phyloP scores from a whole-genome alignment of 2,113 vertebrate genomes.

The Thalassoma bifasciatum region DNA sequence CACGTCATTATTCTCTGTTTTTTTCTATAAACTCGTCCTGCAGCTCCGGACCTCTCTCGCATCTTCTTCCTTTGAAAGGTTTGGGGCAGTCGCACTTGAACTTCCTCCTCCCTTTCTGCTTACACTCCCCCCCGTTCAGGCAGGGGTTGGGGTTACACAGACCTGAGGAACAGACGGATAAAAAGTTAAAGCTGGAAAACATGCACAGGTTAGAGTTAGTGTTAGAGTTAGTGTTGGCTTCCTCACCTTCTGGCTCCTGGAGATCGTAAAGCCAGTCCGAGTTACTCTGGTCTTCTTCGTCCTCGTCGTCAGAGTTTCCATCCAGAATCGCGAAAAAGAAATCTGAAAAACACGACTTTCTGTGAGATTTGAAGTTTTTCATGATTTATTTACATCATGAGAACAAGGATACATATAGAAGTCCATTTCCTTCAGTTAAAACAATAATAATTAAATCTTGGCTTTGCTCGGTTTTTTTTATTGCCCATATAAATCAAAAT shows the following conservation, averaged over 20 bases:
- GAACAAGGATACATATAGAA: too few relatives aligned
- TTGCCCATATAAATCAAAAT: too few relatives aligned
- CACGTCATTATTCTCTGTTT: too few relatives aligned
- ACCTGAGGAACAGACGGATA: constrained; percentile 58
- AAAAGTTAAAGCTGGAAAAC: not conserved
- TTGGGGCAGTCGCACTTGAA: constrained; percentile 78
- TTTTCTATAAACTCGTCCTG: too few relatives aligned
- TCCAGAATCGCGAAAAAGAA: constrained; percentile 11
- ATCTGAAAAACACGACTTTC: constrained; percentile 45
- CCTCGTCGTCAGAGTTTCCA: constrained; percentile 11
- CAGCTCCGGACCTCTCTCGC: constrained; percentile 75
- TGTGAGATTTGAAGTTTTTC: not conserved
- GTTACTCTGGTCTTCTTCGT: constrained; percentile 53
- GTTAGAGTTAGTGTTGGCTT: too few relatives aligned
- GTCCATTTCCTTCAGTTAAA: too few relatives aligned
- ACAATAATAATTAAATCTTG: too few relatives aligned
- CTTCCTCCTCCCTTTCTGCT: constrained; percentile 46
- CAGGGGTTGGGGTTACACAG: constrained; percentile 80
- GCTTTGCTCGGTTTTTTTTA: too few relatives aligned
- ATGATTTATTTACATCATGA: too few relatives aligned
- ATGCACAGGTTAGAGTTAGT: too few relatives aligned
- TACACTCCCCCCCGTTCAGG: constrained; percentile 76
- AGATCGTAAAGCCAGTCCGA: constrained; percentile 76
- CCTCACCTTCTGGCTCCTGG: constrained; percentile 69
- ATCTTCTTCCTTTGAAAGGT: constrained; percentile 72